Conservation (phyloP, 2,113 vertebrate species). For the Myanophis thanlyinensis region DNA sequence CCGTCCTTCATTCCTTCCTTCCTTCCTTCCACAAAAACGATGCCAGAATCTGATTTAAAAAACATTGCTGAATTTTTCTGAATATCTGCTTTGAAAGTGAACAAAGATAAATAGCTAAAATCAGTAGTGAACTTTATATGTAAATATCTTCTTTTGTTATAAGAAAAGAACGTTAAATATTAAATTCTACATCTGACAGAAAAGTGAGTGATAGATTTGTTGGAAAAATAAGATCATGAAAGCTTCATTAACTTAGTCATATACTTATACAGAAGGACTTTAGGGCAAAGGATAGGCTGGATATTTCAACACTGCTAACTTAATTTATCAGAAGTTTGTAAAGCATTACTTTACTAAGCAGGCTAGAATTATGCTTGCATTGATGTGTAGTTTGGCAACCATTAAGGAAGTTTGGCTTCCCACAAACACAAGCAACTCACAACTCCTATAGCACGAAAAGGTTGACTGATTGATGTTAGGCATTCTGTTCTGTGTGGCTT, state of each 20-base stretch:
- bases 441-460: neutral
- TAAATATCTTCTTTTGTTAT: neutral
- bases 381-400: too few species aligned
- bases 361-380: neutral
- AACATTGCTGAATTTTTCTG: neutral
- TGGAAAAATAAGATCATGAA: neutral
- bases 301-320: neutral
- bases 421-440: neutral
- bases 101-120: neutral
- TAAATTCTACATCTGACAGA: neutral
- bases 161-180: neutral
- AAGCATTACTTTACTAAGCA: neutral
- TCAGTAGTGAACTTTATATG: neutral
- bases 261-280: neutral
- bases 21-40: neutral
- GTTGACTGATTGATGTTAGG: neutral
- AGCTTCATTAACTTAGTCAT: neutral
- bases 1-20: neutral
- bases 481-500: neutral
- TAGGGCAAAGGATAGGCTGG: neutral
- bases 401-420: neutral
- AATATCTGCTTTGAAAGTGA: neutral
- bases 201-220: neutral
- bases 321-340: neutral
- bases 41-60: neutral